Base-by-base conservation (phyloP, 2,888 invertebrate species). In the Callyntrura sp. region DNA sequence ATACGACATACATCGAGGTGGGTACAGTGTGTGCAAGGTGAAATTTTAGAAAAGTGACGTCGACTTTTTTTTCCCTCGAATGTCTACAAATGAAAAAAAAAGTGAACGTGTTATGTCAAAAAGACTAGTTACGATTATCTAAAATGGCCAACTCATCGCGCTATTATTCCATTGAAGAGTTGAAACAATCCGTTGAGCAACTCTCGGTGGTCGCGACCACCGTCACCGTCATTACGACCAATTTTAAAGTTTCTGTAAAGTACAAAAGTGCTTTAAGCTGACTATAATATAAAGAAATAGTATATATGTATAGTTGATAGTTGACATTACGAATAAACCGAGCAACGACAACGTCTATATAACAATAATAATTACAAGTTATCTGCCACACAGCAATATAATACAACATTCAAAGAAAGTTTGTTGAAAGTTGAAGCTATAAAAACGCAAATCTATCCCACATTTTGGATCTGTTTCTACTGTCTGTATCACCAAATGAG, bases 191-290 rank as follows among this genome's bases (percentile, higher is more conserved):
- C 17, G 14, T 20, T 68, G 68, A 43, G 9, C 68, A 68, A 17
- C 68, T 43, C 14, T 43, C 35, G 35, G 68, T 9, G n/a, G 17
- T 48, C 17, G n/a, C 57, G 57, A 57, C 57, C 11, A 51, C 14
- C 11, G 11, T 8, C 9, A 20, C n/a, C 62, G 12, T 12, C 23
- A 48, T 6, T 23, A 48, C 23, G 48, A 48, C 73, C 73, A 73
- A 73, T 23, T 48, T 23, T 20, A 73, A 23, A 48, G 23, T 73
- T 48, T 73, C 73, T 48, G 73, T 73, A 5, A 73, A 45, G 73
- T 73, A 73, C 73, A 73, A 73, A 73, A 5, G 17, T 17, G 45
- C 17, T 45, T 70, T 45, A 20, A 73, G 23, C 23, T 73, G n/a
- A 23, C 3, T 6, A 73, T 23, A 20, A 23, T 73, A 48, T 1